Base-by-base conservation (phyloP, 2,797 vertebrate species). In the Leptoclinus maculatus region DNA sequence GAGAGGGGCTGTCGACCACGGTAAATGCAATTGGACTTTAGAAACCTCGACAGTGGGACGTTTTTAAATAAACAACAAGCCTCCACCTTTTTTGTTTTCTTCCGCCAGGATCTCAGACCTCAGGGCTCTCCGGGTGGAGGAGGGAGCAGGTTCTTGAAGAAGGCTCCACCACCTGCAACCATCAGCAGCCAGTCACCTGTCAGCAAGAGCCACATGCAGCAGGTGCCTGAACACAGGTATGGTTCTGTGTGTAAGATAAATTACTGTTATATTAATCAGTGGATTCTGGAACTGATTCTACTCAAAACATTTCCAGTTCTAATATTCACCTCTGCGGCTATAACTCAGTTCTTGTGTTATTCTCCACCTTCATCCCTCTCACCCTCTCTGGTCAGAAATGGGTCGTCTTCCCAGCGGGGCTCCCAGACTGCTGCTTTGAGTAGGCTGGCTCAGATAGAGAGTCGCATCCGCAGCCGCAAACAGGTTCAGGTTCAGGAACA, bases 111-210 rank as follows among this genome's bases (percentile, higher is more conserved):
- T 53, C 19, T 66, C 54, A 62, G 43, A 1, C 71, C 63, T 3
- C 82, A 72, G 79, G 89, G 80, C 66, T 83, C 86, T 69, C 32
- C 76, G 27, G 81, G 72, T 66, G 70, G 49, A 63, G 71, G 71
- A 71, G 74, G 91, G 0, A 91, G 90, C 81, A 91, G 96, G 49
- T 97, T 97, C 88, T 84, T 97, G 8, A 97, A 96, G 78, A 94
- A 94, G 47, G 76, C 76, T 10, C 66, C 88, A 10, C 76, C 74
- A 19, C 56, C 82, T 59, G 51, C 70, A 32, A 7, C 67, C 4
- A 67, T 17, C 45, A 83, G 86, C 38, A 83, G 66, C 66, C 85
- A 76, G 6, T 86, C 90, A 3, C 72, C 83, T 14, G 41, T 87
- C 49, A 66, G 39, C 29, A 87, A 53, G 66, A 72, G 34, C 36